Evolutionary conservation across 2,797 vertebrate species (phyloP).

Genomic region (Pyrrhura leucotis): DNA sequence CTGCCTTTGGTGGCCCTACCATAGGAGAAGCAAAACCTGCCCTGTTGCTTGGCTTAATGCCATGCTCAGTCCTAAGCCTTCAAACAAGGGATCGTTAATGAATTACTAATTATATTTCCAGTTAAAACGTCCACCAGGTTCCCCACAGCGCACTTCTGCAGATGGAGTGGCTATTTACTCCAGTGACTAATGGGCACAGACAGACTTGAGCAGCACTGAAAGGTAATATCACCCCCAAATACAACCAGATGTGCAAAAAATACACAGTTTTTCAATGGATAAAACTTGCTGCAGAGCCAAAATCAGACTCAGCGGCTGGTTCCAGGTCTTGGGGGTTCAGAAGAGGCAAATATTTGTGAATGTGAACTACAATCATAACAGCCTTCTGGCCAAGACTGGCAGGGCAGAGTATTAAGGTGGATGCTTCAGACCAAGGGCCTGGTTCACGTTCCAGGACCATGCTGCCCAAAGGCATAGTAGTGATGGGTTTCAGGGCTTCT

Average conservation of each 20-base stretch:
- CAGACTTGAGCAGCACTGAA: neutral
- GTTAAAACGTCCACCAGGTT: neutral
- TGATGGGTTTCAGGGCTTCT: neutral
- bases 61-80: neutral
- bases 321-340: neutral
- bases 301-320: slow-evolving; percentile 3
- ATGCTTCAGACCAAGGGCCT: neutral
- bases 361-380: neutral
- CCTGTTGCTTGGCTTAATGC: neutral
- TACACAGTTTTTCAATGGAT: neutral
- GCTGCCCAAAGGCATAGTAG: neutral
- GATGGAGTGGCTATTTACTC: neutral
- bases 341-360: neutral
- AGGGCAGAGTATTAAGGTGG: neutral
- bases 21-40: neutral
- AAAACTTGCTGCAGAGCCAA: neutral
- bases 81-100: neutral
- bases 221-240: neutral
- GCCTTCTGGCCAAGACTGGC: neutral
- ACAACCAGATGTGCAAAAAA: slow-evolving; percentile 23
- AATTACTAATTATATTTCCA: neutral
- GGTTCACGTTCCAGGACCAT: accelerated
- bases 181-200: neutral
- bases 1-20: neutral
- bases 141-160: neutral